These are phyloP conservation scores for Rotaria magnacalcarata DNA, from an alignment of 2,888 invertebrate species.

Conservation along the genomic window DNA sequence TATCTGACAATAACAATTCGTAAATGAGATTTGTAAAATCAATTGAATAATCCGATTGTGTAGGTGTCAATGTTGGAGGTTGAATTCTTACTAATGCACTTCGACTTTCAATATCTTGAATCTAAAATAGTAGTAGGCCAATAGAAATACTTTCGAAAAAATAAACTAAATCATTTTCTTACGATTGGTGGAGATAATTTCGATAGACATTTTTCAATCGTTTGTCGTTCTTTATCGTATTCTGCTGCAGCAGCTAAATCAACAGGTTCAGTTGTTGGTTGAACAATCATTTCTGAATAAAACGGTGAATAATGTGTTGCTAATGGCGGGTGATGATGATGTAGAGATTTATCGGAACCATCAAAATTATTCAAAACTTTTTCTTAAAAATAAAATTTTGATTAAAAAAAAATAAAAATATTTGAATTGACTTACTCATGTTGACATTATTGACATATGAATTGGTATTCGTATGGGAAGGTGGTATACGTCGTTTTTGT, in stretches of 20 bases:
- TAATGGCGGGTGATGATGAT: neutral
- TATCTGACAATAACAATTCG: constrained; percentile 34
- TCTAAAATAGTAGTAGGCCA: neutral
- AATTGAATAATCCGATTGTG: neutral
- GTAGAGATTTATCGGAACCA: constrained; percentile 6
- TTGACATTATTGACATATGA: neutral
- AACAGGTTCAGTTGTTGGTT: neutral
- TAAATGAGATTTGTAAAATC: constrained; percentile 36
- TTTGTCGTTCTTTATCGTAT: constrained; percentile 35
- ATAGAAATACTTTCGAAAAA: neutral
- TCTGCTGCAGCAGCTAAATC: neutral
- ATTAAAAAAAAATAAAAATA: neutral
- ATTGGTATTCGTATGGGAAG: neutral
- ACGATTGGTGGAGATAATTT: constrained; percentile 12
- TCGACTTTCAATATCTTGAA: constrained; percentile 37
- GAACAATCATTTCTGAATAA: constrained; percentile 27
- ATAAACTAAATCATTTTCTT: neutral
- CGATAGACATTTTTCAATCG: neutral
- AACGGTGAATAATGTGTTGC: constrained; percentile 3
- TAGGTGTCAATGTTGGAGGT: neutral
- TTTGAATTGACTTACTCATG: neutral
- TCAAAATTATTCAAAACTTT: neutral
- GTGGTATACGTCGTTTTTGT: constrained; percentile 33
- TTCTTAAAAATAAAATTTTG: neutral
- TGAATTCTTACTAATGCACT: constrained; percentile 26